These are phyloP conservation scores for Margaritifera margaritifera DNA, from an alignment of 2,888 invertebrate genomes.

Conservation along the genomic window DNA sequence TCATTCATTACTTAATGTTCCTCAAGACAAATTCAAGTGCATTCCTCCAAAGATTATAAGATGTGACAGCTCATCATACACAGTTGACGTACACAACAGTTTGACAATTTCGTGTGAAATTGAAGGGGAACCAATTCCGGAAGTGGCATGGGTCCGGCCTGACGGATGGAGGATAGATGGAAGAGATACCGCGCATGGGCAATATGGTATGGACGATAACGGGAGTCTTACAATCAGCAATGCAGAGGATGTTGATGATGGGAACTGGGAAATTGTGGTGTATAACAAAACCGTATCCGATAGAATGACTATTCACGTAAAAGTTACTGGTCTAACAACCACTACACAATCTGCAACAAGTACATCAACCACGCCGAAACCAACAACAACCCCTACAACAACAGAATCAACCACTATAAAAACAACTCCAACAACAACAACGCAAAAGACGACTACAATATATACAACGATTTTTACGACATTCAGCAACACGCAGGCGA, in stretches of 20 bases:
- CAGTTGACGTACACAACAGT: conserved; percentile 23
- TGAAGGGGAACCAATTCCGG: conserved; percentile 45
- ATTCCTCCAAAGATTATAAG: conserved; percentile 37
- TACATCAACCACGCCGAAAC: conserved; percentile 21
- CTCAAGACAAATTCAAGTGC: conserved; percentile 35
- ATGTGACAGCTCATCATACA: conserved; percentile 29
- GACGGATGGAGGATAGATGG: conserved; percentile 29
- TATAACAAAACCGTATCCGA: conserved; percentile 32
- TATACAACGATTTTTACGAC: background rate
- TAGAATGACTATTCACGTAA: conserved; percentile 15
- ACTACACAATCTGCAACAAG: conserved; percentile 29
- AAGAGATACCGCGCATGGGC: conserved; percentile 14
- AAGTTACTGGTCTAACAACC: conserved; percentile 30
- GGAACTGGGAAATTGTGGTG: conserved; percentile 34
- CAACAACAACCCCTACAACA: conserved; percentile 7
- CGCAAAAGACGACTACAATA: background rate
- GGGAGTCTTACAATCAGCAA: conserved; percentile 38
- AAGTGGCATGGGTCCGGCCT: conserved; percentile 39
- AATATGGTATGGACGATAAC: conserved; percentile 26
- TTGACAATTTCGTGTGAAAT: conserved; percentile 34
- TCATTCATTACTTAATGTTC: conserved; percentile 31
- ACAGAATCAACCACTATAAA: conserved; percentile 4
- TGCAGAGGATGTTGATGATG: conserved; percentile 24
- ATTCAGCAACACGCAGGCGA: too few species aligned
- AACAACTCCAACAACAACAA: conserved; percentile 2